phyloP scores from a whole-genome alignment of 2,888 invertebrate species.

The Drosophila tanythrix region DNA sequence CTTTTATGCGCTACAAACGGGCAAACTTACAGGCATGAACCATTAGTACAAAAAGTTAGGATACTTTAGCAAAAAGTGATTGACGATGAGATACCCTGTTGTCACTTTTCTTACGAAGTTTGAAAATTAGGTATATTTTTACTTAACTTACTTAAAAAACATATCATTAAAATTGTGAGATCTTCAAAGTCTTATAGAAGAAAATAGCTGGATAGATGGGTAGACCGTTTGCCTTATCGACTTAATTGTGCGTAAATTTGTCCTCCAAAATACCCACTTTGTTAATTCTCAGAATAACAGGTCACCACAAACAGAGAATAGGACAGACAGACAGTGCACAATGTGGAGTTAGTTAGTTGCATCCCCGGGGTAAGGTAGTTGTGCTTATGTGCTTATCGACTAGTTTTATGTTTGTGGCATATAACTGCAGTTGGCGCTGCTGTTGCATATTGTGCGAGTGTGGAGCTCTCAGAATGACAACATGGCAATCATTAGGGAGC shows the following conservation, averaged over 20 bases:
- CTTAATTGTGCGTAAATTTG: not conserved
- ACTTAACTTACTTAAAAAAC: not conserved
- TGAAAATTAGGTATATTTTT: not conserved
- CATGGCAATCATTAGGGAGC: slow-evolving; percentile 27
- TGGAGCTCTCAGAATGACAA: slow-evolving; percentile 19
- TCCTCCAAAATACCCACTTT: not conserved
- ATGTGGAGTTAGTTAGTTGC: slow-evolving; percentile 12
- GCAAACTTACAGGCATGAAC: slow-evolving; percentile 5
- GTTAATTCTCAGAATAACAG: not conserved
- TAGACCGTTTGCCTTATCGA: not conserved
- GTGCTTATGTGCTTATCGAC: slow-evolving; percentile 28
- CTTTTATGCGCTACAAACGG: slow-evolving; percentile 20
- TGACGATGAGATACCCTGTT: slow-evolving; percentile 6
- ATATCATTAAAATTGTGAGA: not conserved
- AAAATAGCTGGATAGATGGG: not conserved
- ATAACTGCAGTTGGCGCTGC: slow-evolving; percentile 28
- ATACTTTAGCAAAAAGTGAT: not conserved
- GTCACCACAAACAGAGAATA: not conserved
- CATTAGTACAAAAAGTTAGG: slow-evolving; percentile 10
- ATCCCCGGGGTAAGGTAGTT: slow-evolving; percentile 9
- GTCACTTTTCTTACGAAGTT: not conserved
- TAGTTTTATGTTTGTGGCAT: slow-evolving; percentile 32
- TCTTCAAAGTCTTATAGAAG: not conserved
- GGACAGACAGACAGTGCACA: not conserved
- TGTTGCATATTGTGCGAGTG: slow-evolving; percentile 21